Evolutionary conservation across 2,797 vertebrate genomes (phyloP).

Genomic region (Poeciliopsis paucimaculata): DNA sequence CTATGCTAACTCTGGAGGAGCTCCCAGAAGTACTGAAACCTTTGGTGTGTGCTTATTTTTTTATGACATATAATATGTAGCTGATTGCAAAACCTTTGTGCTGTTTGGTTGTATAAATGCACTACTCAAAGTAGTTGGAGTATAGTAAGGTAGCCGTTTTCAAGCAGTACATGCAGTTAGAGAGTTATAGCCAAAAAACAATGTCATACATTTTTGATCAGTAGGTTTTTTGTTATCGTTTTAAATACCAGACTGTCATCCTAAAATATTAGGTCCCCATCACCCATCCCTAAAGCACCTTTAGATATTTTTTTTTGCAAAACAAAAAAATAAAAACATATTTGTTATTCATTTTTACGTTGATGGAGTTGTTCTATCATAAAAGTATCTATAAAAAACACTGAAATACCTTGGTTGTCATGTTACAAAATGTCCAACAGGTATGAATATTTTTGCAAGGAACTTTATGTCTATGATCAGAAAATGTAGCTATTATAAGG

Average conservation of each 20-base stretch:
- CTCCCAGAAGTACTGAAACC: background rate
- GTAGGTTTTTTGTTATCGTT: background rate
- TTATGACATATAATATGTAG: background rate
- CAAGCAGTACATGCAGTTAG: background rate
- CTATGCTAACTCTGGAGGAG: background rate
- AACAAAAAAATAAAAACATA: background rate
- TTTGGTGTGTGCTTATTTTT: background rate
- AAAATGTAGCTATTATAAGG: background rate
- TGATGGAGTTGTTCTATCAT: background rate
- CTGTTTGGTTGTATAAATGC: background rate
- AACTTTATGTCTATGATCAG: background rate
- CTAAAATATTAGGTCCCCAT: background rate
- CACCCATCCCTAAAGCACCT: background rate
- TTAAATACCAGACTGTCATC: background rate
- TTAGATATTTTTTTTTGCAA: background rate
- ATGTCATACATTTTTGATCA: background rate
- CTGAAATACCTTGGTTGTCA: background rate
- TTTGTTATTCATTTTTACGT: background rate
- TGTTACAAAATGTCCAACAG: background rate
- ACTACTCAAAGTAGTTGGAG: background rate
- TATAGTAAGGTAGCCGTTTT: background rate
- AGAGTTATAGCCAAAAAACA: background rate
- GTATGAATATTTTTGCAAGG: slow-evolving; percentile 4
- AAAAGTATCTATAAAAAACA: background rate
- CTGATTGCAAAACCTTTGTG: background rate